Percentiles rank a stretch among this genome's conserved stretches.
phyloP scores from a whole-genome alignment of 2,888 invertebrate genomes.

The Pristionchus mayeri region DNA sequence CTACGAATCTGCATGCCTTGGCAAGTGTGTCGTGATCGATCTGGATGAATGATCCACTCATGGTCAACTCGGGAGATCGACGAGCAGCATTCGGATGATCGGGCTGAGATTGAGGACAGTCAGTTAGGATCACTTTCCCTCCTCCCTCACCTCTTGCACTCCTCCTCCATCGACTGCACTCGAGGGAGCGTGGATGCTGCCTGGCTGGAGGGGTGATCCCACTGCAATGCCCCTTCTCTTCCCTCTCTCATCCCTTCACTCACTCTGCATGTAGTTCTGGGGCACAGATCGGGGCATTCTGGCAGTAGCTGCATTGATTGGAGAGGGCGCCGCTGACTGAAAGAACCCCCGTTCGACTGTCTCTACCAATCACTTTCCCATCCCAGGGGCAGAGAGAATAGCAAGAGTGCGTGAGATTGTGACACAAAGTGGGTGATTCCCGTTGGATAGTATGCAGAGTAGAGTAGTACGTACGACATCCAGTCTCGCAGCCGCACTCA shows the following conservation, averaged over 20 bases:
- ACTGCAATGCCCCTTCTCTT: neutral
- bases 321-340: slow-evolving; percentile 21
- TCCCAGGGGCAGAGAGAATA: neutral
- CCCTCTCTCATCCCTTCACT: neutral
- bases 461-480: slow-evolving; percentile 21
- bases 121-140: no score
- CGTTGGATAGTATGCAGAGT: neutral
- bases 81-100: neutral
- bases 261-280: slow-evolving; percentile 18
- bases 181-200: neutral
- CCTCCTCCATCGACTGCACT: neutral
- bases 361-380: neutral
- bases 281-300: slow-evolving; percentile 15
- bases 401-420: neutral
- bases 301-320: neutral
- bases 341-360: neutral
- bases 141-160: neutral
- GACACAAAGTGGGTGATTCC: neutral
- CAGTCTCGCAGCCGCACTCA: slow-evolving; percentile 15
- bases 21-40: slow-evolving; percentile 43
- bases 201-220: slow-evolving; percentile 3
- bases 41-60: slow-evolving; percentile 26
- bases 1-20: slow-evolving; percentile 43
- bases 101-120: neutral
- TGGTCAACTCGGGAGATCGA: slow-evolving; percentile 27